Base-by-base conservation (phyloP, 2,113 vertebrate species). In the Etheostoma cragini region DNA sequence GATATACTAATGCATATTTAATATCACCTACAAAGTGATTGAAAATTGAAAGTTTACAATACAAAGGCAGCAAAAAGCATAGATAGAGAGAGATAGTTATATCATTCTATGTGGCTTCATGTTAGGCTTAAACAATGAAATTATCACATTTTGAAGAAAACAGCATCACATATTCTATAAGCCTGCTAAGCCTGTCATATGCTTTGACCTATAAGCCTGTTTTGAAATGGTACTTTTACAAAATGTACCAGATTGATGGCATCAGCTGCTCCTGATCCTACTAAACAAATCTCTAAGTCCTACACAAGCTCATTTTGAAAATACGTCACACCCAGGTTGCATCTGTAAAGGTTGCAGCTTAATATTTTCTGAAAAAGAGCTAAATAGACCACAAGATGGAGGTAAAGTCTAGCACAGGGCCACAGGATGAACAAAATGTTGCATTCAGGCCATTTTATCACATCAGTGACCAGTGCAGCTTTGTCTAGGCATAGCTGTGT, bases 381-480 rank as follows among this genome's bases (percentile, higher is more conserved):
- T 13, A 17, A 65, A 64, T 15, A 16, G 26, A 45, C 91, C 91
- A 93, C 93, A 87, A 91, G 94, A 92, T 94, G 93, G 91, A 12
- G 87, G 86, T 83, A 76, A 62, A 4, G 62, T 47, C 74, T 86
- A 54, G 80, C 74, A 79, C 53, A 66, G 76, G n/a, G 54, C 57
- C n/a, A 17, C 52, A 26, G 11, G 17, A 45, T 58, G 26, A 65
- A 12, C 33, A n/a, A 33, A 63, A 14, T 45, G 22, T 8, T 35
- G 26, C 81, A 76, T 80, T 81, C 61, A 83, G 68, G 26, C 52
- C 38, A 38, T 79, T 79, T 73, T 33, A 73, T 74, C 64, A 72
- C 14, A 83, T 76, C 24, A 72, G 66, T 60, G 63, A 84, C 46
- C 68, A 75, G 15, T 81, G 58, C 49, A 47, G 66, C 72, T 57